Evolutionary conservation across 92 coral and sea anemone species (phyloP).

Genomic region (Anthopleura xanthogrammica): DNA sequence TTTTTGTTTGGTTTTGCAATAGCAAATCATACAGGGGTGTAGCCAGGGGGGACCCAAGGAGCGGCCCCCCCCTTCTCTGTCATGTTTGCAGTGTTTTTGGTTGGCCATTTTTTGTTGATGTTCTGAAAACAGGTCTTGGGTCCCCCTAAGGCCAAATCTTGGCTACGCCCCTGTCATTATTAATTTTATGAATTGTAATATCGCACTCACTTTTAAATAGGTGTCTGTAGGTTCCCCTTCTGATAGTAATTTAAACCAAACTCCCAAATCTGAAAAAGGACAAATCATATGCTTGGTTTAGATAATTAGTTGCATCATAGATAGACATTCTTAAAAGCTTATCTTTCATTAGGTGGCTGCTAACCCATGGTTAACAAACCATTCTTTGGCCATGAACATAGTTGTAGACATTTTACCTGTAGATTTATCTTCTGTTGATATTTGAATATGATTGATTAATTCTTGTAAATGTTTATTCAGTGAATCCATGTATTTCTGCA

Average conservation of each 20-base stretch:
- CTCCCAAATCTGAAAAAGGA: slow-evolving; percentile 61
- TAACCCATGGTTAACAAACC: too few species aligned
- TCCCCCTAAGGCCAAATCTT: too few species aligned
- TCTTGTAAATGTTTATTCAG: slow-evolving; percentile 73
- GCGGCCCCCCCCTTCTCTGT: background rate
- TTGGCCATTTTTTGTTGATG: too few species aligned
- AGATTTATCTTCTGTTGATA: slow-evolving; percentile 60
- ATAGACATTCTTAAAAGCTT: background rate
- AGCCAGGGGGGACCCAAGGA: too few species aligned
- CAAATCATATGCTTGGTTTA: background rate
- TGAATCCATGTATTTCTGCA: slow-evolving; percentile 85
- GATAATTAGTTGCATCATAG: background rate
- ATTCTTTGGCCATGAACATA: too few species aligned
- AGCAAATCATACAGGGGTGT: too few species aligned
- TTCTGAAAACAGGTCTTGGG: too few species aligned
- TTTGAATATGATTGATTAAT: slow-evolving; percentile 75
- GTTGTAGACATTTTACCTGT: slow-evolving; percentile 49
- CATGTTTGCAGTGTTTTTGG: background rate
- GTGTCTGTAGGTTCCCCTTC: slow-evolving; percentile 95
- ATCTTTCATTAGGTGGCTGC: background rate
- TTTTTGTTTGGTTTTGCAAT: too few species aligned
- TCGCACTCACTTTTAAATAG: slow-evolving; percentile 74
- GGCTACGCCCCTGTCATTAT: too few species aligned
- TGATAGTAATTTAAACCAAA: slow-evolving; percentile 90
- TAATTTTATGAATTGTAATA: background rate